Evolutionary conservation across 1,140 invertebrate species (phyloP), one percentile per base, ranked within the genome.

Genomic region (Phthorimaea operculella): DNA sequence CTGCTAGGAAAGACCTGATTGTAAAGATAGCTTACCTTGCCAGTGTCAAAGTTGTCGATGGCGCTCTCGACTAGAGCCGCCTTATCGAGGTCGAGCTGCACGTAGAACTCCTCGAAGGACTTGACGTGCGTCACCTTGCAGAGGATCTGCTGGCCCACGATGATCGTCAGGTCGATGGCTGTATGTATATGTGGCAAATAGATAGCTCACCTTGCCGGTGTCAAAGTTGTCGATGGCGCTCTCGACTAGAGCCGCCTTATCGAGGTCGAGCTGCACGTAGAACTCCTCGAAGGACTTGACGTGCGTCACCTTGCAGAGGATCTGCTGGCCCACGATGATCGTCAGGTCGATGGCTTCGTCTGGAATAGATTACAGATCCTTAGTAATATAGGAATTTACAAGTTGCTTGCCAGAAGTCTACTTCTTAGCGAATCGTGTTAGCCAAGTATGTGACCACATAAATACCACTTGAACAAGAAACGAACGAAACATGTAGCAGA

Each of bases 311-410:
- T 66, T 61, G 55, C 77, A 79, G 1, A 78, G 55, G 11, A 82
- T 76, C 57, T 83, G 79, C 54, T 83, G 80, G 0, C 77, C 76
- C 15, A 79, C 74, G 17, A 83, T 79, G 53, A 82, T 80, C 6
- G 76, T 79, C 16, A 83, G 60, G 55, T 83, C 80, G 54, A 82
- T 82, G 1, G 80, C 72, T 63, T 83, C 80, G 55, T 83, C 80
- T 83, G 72, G n/a, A 75, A 78, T 36, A 44, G 14, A 28, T 28
- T 28, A 28, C 21, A 28, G 21, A 28, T 28, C 21, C 6, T 28
- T 28, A 28, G 6, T 2, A 28, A 28, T 28, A 28, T 2, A 28
- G 2, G 2, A 2, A 6, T 28, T 28, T 28, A 28, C 2, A 28
- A 28, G 6, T 28, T 28, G 6, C 6, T 28, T 28, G 21, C 21